phyloP scores from a whole-genome alignment of 2,797 vertebrate genomes.

The Brotula barbata region DNA sequence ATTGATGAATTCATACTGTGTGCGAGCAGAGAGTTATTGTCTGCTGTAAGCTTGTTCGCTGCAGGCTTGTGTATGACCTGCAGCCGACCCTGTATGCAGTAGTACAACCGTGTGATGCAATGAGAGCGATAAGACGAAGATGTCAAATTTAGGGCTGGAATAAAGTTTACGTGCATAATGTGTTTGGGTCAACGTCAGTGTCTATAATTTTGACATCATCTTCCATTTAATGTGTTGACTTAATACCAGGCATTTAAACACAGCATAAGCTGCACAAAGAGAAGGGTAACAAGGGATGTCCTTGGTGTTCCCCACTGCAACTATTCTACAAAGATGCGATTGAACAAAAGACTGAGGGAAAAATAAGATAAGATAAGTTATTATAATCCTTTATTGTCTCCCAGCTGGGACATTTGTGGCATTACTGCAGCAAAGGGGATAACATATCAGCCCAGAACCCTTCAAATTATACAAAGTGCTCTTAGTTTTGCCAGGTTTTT shows the following conservation, averaged over 20 bases:
- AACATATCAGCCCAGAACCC: no score
- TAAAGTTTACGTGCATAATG: background rate
- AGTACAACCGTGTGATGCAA: constrained; percentile 9
- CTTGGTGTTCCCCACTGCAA: constrained; percentile 57
- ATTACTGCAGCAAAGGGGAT: no score
- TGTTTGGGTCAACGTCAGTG: background rate
- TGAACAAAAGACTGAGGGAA: no score
- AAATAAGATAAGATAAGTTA: no score
- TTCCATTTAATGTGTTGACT: background rate
- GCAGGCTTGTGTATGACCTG: constrained; percentile 52
- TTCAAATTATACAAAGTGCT: no score
- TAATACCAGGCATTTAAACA: no score
- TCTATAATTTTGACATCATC: no score
- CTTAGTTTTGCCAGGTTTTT: no score
- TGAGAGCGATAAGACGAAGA: constrained; percentile 5
- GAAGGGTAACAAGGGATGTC: constrained; percentile 43
- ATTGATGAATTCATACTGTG: constrained; percentile 46
- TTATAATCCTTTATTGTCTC: no score
- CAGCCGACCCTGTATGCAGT: constrained; percentile 39
- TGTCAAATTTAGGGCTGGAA: background rate
- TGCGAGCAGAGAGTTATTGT: constrained; percentile 15
- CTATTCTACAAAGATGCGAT: no score
- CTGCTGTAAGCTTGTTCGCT: constrained; percentile 41
- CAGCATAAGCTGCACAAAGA: constrained; percentile 6
- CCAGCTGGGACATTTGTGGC: no score